phyloP scores from a whole-genome alignment of 2,113 vertebrate genomes.

The Otis tarda region DNA sequence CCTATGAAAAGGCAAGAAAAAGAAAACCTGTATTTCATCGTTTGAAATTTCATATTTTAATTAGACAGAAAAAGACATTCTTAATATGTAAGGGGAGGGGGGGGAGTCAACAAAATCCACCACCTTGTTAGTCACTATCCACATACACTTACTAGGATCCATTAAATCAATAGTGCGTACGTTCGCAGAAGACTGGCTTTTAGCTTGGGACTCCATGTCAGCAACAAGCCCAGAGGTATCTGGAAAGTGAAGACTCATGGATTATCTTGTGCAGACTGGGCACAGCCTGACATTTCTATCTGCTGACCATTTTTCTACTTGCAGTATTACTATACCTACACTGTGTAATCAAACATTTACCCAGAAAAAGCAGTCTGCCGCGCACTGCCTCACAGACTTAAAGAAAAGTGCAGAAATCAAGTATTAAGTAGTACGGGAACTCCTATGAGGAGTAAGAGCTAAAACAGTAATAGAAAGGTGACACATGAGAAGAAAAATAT shows the following conservation, averaged over 20 bases:
- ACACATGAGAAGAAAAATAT: background rate
- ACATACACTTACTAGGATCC: slow-evolving; percentile 3
- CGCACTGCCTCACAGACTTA: background rate
- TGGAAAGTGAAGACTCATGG: background rate
- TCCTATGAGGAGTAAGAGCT: background rate
- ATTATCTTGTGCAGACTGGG: background rate
- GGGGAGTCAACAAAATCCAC: background rate
- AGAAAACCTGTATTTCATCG: background rate
- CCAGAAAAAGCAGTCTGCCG: background rate
- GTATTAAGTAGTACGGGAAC: background rate
- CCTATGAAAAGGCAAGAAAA: background rate
- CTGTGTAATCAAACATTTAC: background rate
- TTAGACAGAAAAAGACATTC: slow-evolving; percentile 15
- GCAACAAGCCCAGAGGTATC: background rate
- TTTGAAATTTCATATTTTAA: background rate
- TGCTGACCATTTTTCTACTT: background rate
- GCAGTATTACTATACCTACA: background rate
- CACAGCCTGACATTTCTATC: background rate
- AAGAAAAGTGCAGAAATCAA: background rate
- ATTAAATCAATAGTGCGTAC: background rate
- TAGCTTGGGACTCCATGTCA: background rate
- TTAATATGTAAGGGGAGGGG: background rate
- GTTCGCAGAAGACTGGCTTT: background rate
- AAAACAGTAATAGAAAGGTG: background rate
- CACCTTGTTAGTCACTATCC: background rate